A percentile compares a stretch with the other conserved stretches of the same genome.
phyloP scores from a whole-genome alignment of 2,797 vertebrate genomes.

The Cossypha dichroa region DNA sequence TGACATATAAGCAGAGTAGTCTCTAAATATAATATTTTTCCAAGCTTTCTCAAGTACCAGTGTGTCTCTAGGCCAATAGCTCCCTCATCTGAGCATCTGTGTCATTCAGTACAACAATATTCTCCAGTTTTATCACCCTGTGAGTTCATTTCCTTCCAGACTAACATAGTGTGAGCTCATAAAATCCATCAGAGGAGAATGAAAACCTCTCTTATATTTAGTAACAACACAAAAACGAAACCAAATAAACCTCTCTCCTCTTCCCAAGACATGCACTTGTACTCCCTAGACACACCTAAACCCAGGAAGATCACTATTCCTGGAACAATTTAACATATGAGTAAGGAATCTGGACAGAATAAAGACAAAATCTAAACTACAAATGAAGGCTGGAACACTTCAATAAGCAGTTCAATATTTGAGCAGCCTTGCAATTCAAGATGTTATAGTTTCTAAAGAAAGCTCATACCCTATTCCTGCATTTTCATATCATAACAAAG shows the following conservation, averaged over 20 bases:
- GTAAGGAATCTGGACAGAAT: background rate
- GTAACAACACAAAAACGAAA: accelerated
- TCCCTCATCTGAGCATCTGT: slow-evolving; percentile 53
- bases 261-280: background rate
- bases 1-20: slow-evolving; percentile 44
- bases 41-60: background rate
- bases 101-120: background rate
- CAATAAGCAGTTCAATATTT: background rate
- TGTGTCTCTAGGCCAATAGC: slow-evolving; percentile 18
- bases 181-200: background rate
- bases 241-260: background rate
- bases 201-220: background rate
- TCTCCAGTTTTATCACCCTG: background rate
- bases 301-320: background rate
- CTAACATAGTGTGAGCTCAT: background rate
- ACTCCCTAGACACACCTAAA: background rate
- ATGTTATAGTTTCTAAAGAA: background rate
- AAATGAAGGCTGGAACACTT: background rate
- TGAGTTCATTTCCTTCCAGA: background rate
- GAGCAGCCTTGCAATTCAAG: background rate
- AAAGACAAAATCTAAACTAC: background rate
- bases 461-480: background rate
- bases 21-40: slow-evolving; percentile 37
- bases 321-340: background rate
- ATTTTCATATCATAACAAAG: background rate